Evolutionary conservation across 2,113 vertebrate genomes (phyloP).

Genomic region (Dicaeum eximium): DNA sequence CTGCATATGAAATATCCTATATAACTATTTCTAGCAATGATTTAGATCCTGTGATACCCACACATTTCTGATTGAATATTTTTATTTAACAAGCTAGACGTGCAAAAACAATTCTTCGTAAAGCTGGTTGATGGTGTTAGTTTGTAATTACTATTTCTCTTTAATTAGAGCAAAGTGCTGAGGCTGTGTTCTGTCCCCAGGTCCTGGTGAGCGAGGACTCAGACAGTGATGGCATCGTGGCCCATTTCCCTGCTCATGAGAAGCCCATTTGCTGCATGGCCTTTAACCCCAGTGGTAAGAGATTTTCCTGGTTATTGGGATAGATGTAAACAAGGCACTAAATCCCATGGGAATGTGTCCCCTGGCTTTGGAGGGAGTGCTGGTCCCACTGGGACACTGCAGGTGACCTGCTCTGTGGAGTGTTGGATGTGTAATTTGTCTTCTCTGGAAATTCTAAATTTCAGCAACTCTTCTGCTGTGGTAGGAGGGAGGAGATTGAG

Average conservation of each 20-base stretch:
- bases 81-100: neutral
- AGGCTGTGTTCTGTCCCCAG: slow-evolving; percentile 66
- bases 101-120: neutral
- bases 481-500: neutral
- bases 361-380: neutral
- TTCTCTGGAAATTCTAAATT: neutral
- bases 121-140: neutral
- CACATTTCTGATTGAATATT: neutral
- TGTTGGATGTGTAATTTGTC: neutral
- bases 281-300: slow-evolving; percentile 95
- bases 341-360: neutral
- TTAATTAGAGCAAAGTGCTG: neutral
- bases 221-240: slow-evolving; percentile 92
- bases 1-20: neutral
- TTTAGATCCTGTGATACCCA: neutral
- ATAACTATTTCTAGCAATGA: neutral
- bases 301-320: neutral
- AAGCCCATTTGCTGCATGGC: slow-evolving; percentile 99
- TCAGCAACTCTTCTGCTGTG: rapidly evolving
- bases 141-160: neutral
- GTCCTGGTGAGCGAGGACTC: slow-evolving; percentile 95
- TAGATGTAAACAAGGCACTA: neutral
- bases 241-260: slow-evolving; percentile 97
- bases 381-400: rapidly evolving
- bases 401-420: neutral